These are phyloP conservation scores for Corythaeola cristata DNA, from an alignment of 2,113 vertebrate species.

Conservation along the genomic window DNA sequence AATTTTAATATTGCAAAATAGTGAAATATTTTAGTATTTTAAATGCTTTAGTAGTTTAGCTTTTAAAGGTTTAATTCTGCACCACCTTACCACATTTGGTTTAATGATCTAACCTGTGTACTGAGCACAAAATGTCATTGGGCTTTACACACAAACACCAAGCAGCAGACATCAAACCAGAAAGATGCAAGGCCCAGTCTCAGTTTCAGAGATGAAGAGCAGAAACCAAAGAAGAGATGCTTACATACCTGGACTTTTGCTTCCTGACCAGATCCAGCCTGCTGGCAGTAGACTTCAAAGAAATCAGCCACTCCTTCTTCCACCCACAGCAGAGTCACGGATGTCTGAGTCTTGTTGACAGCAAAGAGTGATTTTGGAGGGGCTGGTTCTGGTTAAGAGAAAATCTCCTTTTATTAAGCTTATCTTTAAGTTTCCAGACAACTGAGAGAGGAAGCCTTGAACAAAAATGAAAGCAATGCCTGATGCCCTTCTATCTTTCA, in stretches of 20 bases:
- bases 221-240: not conserved
- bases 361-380: slow-evolving; percentile 89
- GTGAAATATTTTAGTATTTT: not conserved
- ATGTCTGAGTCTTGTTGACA: slow-evolving; percentile 90
- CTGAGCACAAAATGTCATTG: not conserved
- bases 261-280: slow-evolving; percentile 67
- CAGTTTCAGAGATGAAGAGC: not conserved
- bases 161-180: not conserved
- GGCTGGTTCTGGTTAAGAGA: slow-evolving; percentile 83
- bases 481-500: not conserved
- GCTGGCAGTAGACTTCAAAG: slow-evolving; percentile 87
- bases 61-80: not conserved
- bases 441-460: not conserved
- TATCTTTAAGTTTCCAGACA: not conserved
- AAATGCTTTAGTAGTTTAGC: not conserved
- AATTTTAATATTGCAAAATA: not conserved
- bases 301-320: slow-evolving; percentile 94
- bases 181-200: not conserved
- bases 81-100: not conserved
- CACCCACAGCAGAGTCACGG: slow-evolving; percentile 92
- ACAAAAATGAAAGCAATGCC: not conserved
- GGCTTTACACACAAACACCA: not conserved
- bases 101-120: not conserved
- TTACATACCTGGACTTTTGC: slow-evolving; percentile 79
- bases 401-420: not conserved